Conservation (phyloP, 2,113 vertebrate genomes). For the Hyla sarda region DNA sequence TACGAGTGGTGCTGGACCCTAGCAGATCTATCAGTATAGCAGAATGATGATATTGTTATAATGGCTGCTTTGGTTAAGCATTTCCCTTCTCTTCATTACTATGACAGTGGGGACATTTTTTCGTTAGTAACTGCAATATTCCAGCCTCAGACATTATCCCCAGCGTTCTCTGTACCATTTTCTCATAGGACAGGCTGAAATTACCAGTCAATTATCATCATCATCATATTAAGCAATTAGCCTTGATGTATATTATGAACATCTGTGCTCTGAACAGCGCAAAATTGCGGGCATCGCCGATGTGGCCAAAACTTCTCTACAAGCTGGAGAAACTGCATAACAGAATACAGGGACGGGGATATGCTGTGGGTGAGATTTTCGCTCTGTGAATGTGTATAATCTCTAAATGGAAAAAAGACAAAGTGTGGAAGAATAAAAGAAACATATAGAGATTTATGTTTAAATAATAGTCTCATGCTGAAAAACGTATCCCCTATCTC, state of each 20-base stretch:
- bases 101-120: neutral
- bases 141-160: neutral
- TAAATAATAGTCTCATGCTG: no score
- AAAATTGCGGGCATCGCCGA: neutral
- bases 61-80: neutral
- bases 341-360: neutral
- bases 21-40: neutral
- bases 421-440: neutral
- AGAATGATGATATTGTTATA: neutral
- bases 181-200: conserved; percentile 6
- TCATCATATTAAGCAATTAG: conserved; percentile 30
- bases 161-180: neutral
- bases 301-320: neutral
- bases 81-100: neutral
- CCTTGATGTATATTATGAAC: conserved; percentile 23
- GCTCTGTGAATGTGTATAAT: neutral
- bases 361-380: neutral
- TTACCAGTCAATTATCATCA: conserved; percentile 13
- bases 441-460: neutral
- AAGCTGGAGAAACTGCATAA: neutral
- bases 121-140: neutral
- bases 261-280: conserved; percentile 8
- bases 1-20: neutral
- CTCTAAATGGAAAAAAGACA: neutral
- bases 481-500: no score